These are phyloP conservation scores for Petromus typicus DNA, from an alignment of 2,113 vertebrate genomes.

Conservation along the genomic window DNA sequence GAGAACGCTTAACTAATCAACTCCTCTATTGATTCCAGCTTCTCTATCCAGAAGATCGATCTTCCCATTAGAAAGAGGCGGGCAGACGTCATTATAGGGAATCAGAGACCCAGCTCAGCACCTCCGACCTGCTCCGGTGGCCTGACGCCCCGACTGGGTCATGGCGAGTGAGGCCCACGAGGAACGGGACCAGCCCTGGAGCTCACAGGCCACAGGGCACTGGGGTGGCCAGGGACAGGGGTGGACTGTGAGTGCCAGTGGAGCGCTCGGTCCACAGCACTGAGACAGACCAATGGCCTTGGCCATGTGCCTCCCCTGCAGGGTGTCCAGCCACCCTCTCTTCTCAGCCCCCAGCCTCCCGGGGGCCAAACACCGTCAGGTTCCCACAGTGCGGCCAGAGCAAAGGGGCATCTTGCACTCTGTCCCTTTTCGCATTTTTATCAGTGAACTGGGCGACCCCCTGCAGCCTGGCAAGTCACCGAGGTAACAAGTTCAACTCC, in stretches of 20 bases:
- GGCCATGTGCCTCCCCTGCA: background rate
- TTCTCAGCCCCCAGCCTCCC: background rate
- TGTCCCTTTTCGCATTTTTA: background rate
- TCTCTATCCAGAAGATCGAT: slow-evolving; percentile 65
- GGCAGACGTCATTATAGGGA: background rate
- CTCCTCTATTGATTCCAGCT: slow-evolving; percentile 67
- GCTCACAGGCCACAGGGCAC: background rate
- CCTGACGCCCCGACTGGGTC: background rate
- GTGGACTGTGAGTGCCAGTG: background rate
- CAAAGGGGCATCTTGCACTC: background rate
- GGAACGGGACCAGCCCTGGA: background rate
- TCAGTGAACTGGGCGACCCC: background rate
- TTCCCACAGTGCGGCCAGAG: background rate
- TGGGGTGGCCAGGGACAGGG: background rate
- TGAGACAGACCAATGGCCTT: background rate
- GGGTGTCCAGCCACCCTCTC: background rate
- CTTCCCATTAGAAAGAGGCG: slow-evolving; percentile 58
- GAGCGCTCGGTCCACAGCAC: background rate
- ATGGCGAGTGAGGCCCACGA: background rate
- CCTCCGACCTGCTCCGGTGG: accelerated
- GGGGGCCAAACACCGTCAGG: background rate
- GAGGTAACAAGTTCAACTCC: background rate
- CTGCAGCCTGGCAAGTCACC: background rate
- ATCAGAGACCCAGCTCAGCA: background rate
- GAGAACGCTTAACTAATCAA: slow-evolving; percentile 71